Evolutionary conservation across 2,113 vertebrate genomes (phyloP).

Genomic region (Phrynocephalus versicolor): DNA sequence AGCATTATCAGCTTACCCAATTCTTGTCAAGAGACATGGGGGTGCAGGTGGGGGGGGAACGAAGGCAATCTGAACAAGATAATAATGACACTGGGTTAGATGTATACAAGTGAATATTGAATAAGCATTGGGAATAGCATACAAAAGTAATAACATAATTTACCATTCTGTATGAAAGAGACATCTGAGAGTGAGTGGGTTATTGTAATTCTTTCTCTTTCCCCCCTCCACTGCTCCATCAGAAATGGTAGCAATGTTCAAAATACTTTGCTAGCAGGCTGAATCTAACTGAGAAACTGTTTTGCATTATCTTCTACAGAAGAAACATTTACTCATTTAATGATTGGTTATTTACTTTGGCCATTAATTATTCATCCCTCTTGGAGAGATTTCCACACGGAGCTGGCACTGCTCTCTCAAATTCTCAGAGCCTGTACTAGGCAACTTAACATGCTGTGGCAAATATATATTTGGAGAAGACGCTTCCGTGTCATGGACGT

Average conservation of each 20-base stretch:
- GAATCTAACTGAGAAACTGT: conserved; percentile 54
- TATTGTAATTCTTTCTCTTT: background rate
- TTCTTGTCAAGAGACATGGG: conserved; percentile 62
- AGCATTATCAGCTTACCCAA: conserved; percentile 60
- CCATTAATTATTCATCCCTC: conserved; percentile 69
- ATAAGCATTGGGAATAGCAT: conserved; percentile 66
- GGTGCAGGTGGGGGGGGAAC: conserved; percentile 45
- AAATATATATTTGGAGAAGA: too few species aligned
- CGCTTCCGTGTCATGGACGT: too few species aligned
- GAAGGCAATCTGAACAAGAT: conserved; percentile 58
- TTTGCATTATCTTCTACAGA: conserved; percentile 59
- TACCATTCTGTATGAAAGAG: conserved; percentile 69
- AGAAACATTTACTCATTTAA: conserved; percentile 69
- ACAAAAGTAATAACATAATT: conserved; percentile 71
- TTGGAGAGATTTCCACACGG: conserved; percentile 27
- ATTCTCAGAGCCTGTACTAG: conserved; percentile 46
- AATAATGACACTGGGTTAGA: conserved; percentile 61
- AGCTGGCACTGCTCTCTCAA: conserved; percentile 12
- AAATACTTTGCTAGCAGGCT: conserved; percentile 53
- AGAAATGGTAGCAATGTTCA: conserved; percentile 56
- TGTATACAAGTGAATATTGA: conserved; percentile 71
- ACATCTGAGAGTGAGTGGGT: conserved; percentile 41
- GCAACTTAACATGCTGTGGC: too few species aligned
- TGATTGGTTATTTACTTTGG: conserved; percentile 64
- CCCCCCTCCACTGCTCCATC: conserved; percentile 17